Base-by-base conservation (phyloP, 2,888 invertebrate genomes). In the Hirtodrosophila duncani region DNA sequence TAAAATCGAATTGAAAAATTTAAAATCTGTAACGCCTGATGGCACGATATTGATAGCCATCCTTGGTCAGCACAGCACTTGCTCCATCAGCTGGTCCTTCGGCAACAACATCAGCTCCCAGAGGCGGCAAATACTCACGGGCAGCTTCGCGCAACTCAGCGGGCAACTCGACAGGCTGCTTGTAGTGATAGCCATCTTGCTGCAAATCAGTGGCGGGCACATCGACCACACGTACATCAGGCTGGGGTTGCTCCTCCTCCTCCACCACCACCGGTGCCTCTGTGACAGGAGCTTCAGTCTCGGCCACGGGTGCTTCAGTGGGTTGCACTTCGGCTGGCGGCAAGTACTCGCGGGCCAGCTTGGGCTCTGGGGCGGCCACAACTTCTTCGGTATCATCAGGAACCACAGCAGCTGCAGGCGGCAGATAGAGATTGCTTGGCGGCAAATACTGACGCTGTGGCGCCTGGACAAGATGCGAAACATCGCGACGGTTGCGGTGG, bases 21-120 rank as follows among this genome's bases (percentile, higher is more conserved):
- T 75, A 77, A 60, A 77, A 77, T 43, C 77, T 63, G 52, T 61
- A 71, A 16, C 81, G 82, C 23, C 71, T 82, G 21, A 83, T 56
- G 23, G 71, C 75, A 4, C 84, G 79, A 43, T 84, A 84, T 23
- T 83, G 81, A 52, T 83, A 84, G 21, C 83, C 84, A 64, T 84
- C 81, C 38, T 66, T 69, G 55, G 68, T 57, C 6, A 83, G 58
- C 1, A 67, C 51, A 2, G 79, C 58, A 7, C 67, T 78, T 37
- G 68, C 71, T 10, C 64, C 71, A 14, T 58, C 61, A 5, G 44
- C 43, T 0, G 69, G 66, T 6, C 60, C 72, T n/a, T 80, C 70
- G 20, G 65, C 69, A 1, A 81, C 34, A 2, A 55, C 65, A 2
- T 42, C 56, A n/a, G 31, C 52, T n/a, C 58, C 30, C 1, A 67